phyloP scores from a whole-genome alignment of 2,113 vertebrate genomes.

The Helogale parvula region DNA sequence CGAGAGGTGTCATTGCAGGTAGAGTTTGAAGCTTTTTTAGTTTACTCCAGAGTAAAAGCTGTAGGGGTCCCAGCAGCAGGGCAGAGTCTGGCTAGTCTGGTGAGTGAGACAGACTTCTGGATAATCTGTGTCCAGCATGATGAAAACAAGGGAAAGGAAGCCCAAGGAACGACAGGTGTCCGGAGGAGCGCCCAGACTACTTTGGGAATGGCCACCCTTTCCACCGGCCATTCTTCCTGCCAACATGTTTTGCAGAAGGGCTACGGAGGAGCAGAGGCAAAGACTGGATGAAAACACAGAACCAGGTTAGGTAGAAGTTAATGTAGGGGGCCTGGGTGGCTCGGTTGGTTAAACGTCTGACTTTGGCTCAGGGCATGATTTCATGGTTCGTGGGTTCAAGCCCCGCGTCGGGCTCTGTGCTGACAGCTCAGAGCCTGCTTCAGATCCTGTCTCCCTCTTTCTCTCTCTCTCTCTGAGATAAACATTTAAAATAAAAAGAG shows the following conservation, averaged over 20 bases:
- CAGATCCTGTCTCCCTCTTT: too few relatives aligned
- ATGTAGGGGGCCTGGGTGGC: neutral
- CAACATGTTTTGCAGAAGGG: neutral
- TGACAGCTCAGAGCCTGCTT: too few relatives aligned
- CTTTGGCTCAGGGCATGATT: too few relatives aligned
- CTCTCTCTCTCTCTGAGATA: too few relatives aligned
- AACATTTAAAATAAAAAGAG: too few relatives aligned
- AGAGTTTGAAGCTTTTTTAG: neutral
- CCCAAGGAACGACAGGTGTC: neutral
- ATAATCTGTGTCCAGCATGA: neutral
- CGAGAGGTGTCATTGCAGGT: neutral
- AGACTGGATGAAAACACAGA: neutral
- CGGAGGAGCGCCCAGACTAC: neutral
- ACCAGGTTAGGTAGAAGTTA: neutral
- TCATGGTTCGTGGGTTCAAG: too few relatives aligned
- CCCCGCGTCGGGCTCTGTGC: too few relatives aligned
- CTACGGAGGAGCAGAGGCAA: neutral
- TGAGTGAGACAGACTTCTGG: neutral
- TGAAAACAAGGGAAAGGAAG: neutral
- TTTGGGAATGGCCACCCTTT: neutral
- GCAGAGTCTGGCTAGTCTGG: neutral
- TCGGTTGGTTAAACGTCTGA: too few relatives aligned
- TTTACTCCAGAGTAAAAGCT: neutral
- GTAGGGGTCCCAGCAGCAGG: neutral
- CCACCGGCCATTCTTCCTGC: neutral